phyloP scores from a whole-genome alignment of 2,797 vertebrate species.

The Enteromius anoplus region DNA sequence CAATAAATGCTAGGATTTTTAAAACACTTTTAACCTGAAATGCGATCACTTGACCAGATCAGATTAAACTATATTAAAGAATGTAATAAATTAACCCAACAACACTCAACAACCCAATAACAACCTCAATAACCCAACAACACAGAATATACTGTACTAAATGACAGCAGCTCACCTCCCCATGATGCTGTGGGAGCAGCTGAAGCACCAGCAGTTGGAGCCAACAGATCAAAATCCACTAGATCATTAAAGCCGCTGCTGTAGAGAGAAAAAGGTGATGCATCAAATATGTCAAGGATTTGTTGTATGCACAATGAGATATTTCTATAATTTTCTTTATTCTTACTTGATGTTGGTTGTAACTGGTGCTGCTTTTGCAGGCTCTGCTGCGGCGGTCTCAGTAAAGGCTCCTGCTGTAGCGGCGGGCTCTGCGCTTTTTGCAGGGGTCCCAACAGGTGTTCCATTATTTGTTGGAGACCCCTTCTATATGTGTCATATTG shows the following conservation, averaged over 20 bases:
- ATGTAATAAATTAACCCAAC: neutral
- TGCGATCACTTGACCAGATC: neutral
- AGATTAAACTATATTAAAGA: neutral
- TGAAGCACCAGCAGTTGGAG: conserved; percentile 70
- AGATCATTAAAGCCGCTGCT: conserved; percentile 82
- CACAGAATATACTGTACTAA: neutral
- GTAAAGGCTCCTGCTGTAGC: conserved; percentile 76
- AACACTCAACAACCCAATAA: neutral
- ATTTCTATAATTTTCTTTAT: neutral
- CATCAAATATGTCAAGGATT: conserved; percentile 30
- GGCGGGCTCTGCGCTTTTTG: conserved; percentile 79
- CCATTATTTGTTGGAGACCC: conserved; percentile 90
- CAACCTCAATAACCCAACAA: neutral
- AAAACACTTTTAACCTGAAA: neutral
- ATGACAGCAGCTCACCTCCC: conserved; percentile 82
- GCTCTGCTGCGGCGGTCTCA: conserved; percentile 81
- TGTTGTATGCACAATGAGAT: conserved; percentile 7
- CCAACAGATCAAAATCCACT: conserved; percentile 84
- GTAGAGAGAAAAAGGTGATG: conserved; percentile 15
- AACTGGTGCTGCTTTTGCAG: conserved; percentile 77
- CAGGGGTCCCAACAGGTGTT: conserved; percentile 84
- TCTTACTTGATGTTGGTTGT: conserved; percentile 77
- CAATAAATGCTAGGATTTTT: neutral
- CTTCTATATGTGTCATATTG: conserved; percentile 69
- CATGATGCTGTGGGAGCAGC: conserved; percentile 81